Percentiles rank a stretch among this genome's conserved stretches.
phyloP scores from a whole-genome alignment of 2,113 vertebrate genomes.

The Nansenia antarctica region DNA sequence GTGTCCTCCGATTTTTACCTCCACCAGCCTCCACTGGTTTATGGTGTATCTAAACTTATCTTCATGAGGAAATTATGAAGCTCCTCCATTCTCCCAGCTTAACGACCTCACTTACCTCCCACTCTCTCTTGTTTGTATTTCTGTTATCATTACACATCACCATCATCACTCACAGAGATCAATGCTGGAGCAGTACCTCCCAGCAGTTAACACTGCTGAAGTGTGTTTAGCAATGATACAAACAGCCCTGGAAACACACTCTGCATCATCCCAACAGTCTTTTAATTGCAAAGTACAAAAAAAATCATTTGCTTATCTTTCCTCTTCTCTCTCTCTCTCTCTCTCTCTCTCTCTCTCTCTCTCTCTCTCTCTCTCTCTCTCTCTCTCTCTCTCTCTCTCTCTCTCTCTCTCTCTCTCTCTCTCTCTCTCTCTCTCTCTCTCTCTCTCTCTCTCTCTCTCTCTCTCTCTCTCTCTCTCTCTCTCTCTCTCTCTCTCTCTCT shows the following conservation, averaged over 20 bases:
- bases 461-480: too few relatives aligned
- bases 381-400: too few relatives aligned
- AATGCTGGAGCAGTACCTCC: constrained; percentile 47
- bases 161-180: constrained; percentile 50
- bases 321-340: constrained; percentile 33
- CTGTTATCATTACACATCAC: constrained; percentile 25
- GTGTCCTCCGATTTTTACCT: constrained; percentile 29
- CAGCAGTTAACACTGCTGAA: constrained; percentile 33
- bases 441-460: too few relatives aligned
- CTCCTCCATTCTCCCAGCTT: neutral
- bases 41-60: neutral
- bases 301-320: constrained; percentile 47
- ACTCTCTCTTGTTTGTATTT: constrained; percentile 23
- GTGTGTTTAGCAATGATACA: constrained; percentile 28
- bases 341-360: too few relatives aligned
- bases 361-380: too few relatives aligned
- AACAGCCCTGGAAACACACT: constrained; percentile 36
- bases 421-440: too few relatives aligned
- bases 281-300: constrained; percentile 51
- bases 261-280: constrained; percentile 29
- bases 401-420: too few relatives aligned
- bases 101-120: constrained; percentile 33
- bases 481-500: too few relatives aligned
- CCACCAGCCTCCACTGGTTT: neutral
- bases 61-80: neutral